These are phyloP conservation scores for Archips crataeganus DNA, from an alignment of 2,888 invertebrate species.

Conservation along the genomic window DNA sequence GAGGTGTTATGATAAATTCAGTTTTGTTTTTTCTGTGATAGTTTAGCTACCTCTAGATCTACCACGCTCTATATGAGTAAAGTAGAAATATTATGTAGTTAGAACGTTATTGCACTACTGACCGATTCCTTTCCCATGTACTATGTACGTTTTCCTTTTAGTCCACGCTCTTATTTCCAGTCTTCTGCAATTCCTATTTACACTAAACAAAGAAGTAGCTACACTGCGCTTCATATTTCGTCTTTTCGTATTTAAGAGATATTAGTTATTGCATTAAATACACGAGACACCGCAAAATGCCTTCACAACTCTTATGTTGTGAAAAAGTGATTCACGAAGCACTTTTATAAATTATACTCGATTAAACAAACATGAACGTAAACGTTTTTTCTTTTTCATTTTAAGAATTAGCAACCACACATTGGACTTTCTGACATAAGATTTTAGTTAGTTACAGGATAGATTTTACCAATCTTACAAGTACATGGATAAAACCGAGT, in stretches of 20 bases:
- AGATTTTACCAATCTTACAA: neutral
- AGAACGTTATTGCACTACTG: conserved; percentile 51
- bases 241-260: neutral
- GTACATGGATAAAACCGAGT: neutral
- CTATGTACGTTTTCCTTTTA: conserved; percentile 46
- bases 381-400: neutral
- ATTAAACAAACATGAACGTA: neutral
- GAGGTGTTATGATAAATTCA: neutral
- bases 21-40: neutral
- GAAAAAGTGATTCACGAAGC: neutral
- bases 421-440: neutral
- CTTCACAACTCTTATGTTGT: conserved; percentile 11
- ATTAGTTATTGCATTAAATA: conserved; percentile 39
- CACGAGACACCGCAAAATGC: conserved; percentile 25
- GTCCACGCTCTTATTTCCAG: conserved; percentile 61
- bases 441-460: neutral
- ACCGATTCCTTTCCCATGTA: conserved; percentile 49
- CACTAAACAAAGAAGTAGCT: conserved; percentile 40
- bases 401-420: neutral
- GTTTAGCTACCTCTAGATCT: conserved; percentile 23
- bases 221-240: neutral
- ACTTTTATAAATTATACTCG: neutral
- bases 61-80: conserved; percentile 17
- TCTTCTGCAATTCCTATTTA: conserved; percentile 68
- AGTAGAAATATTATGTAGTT: conserved; percentile 32